These are phyloP conservation scores for Psittacus erithacus DNA, from an alignment of 2,113 vertebrate genomes.

Conservation along the genomic window DNA sequence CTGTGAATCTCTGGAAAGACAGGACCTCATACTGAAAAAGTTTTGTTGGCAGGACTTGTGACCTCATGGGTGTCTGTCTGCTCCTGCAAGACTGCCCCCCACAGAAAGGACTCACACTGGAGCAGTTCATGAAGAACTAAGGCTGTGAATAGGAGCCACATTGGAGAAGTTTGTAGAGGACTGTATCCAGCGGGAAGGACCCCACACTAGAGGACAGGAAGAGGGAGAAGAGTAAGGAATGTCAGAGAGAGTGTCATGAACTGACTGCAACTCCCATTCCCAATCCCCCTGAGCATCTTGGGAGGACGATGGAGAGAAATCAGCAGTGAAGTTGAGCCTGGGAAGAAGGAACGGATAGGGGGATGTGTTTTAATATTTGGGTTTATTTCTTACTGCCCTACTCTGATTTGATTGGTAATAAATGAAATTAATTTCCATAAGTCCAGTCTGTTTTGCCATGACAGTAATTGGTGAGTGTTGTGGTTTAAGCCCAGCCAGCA, in stretches of 20 bases:
- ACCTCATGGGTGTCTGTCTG: background rate
- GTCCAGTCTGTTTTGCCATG: background rate
- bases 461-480: background rate
- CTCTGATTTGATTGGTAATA: background rate
- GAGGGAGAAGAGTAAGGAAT: background rate
- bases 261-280: background rate
- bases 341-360: background rate
- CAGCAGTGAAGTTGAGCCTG: background rate
- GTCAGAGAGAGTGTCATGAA: background rate
- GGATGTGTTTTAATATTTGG: background rate
- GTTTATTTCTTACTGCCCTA: background rate
- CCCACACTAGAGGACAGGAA: background rate
- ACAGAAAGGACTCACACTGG: background rate
- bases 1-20: background rate
- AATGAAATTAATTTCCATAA: background rate
- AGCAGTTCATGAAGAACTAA: background rate
- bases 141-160: background rate
- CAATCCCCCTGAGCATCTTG: fast-evolving
- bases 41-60: background rate
- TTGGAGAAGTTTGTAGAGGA: background rate
- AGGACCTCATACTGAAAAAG: background rate
- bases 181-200: background rate
- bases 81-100: background rate
- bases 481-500: no score
- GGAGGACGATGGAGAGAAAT: background rate